A percentile compares a stretch with the other conserved stretches of the same genome.
Conservation (phyloP, 30 jellyfish, hydroid and myxozoan species). For the Hydractinia symbiolongicarpus region DNA sequence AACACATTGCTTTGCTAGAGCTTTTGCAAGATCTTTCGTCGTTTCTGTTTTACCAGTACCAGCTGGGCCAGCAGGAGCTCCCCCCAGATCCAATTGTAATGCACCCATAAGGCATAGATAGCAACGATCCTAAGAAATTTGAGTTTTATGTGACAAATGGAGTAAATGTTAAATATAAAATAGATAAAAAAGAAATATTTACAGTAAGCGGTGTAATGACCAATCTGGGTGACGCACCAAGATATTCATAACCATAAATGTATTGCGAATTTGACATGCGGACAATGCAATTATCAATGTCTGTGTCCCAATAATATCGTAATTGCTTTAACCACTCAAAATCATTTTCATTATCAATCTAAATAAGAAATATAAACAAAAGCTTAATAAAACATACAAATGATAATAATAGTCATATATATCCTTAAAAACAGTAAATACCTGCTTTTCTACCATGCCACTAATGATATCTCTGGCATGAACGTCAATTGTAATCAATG, state of each 20-base stretch:
- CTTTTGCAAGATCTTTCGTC: constrained; percentile 96
- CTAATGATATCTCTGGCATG: constrained; percentile 93
- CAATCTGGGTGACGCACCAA: constrained; percentile 93
- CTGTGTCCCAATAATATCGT: constrained; percentile 94
- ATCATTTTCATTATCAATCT: constrained; percentile 65
- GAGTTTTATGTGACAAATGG: neutral
- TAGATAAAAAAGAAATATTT: neutral
- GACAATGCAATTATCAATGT: constrained; percentile 79
- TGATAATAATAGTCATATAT: neutral
- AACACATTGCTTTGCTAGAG: constrained; percentile 95
- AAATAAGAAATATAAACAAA: neutral
- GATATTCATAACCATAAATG: constrained; percentile 92
- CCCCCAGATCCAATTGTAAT: constrained; percentile 90
- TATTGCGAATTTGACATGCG: constrained; percentile 95
- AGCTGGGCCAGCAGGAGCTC: constrained; percentile 99
- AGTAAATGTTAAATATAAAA: too few relatives aligned
- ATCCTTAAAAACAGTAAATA: neutral
- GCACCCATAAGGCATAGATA: constrained; percentile 98
- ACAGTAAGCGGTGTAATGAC: constrained; percentile 91
- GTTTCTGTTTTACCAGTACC: constrained; percentile 97
- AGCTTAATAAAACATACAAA: neutral
- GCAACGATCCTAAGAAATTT: constrained; percentile 75
- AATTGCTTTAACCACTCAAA: constrained; percentile 93
- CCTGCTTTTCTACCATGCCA: constrained; percentile 84
- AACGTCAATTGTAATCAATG: constrained; percentile 94